Conservation (phyloP, 1,140 invertebrate genomes). For the Heliothis subflexa region DNA sequence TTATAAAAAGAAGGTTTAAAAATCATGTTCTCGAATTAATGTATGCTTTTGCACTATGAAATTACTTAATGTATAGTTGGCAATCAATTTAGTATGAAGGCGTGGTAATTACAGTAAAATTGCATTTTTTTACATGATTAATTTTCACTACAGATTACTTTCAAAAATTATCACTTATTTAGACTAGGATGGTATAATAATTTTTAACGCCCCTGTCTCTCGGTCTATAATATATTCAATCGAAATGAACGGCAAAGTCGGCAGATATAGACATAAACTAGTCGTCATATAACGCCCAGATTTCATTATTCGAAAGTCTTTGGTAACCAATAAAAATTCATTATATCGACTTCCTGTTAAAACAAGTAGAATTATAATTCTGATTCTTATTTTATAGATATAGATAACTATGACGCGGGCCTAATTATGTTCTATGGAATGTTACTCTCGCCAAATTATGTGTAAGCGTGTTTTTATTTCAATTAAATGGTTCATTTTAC, state of each 20-base stretch:
- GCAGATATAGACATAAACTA: constrained; percentile 44
- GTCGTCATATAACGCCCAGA: constrained; percentile 44
- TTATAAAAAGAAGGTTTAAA: too few species aligned
- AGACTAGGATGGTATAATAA: background rate
- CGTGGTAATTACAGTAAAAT: background rate
- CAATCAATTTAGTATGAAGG: background rate
- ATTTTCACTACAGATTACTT: background rate
- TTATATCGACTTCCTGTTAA: constrained; percentile 47
- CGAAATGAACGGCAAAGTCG: constrained; percentile 5
- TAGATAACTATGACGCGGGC: background rate
- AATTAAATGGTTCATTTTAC: constrained; percentile 32
- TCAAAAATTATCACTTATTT: constrained; percentile 8
- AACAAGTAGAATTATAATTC: constrained; percentile 45
- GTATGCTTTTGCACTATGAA: too few species aligned
- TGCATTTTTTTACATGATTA: background rate
- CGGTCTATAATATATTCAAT: constrained; percentile 35
- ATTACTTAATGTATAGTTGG: too few species aligned
- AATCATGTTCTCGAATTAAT: background rate
- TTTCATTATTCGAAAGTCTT: constrained; percentile 48
- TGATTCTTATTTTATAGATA: constrained; percentile 16
- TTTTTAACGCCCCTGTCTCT: constrained; percentile 22
- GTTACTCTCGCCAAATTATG: constrained; percentile 40
- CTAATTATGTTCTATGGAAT: constrained; percentile 42
- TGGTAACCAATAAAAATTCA: constrained; percentile 47
- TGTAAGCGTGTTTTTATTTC: constrained; percentile 19